These are phyloP conservation scores for Sebastes itinus DNA, from an alignment of 2,797 vertebrate genomes.

Conservation along the genomic window DNA sequence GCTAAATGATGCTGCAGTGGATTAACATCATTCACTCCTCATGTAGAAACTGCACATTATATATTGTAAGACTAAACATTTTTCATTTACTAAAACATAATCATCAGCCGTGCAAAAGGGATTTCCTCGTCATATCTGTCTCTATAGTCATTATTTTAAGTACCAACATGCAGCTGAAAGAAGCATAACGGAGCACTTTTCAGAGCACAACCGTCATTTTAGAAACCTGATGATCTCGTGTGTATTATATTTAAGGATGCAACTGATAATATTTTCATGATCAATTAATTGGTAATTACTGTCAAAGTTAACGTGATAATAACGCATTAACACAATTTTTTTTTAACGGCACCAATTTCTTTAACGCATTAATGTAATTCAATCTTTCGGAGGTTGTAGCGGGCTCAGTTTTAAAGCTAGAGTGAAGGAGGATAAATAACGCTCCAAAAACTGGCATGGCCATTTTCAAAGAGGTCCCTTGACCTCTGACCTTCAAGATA, in stretches of 20 bases:
- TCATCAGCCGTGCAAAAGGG: not conserved
- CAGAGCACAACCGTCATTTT: not conserved
- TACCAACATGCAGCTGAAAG: not conserved
- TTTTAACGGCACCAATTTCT: too few species aligned
- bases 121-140: not conserved
- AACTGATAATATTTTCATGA: not conserved
- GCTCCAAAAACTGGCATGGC: too few species aligned
- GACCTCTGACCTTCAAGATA: too few species aligned
- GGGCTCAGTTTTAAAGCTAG: too few species aligned
- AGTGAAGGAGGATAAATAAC: too few species aligned
- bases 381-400: too few species aligned
- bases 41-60: not conserved
- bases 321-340: too few species aligned
- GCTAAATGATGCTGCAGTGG: not conserved
- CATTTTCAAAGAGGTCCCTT: too few species aligned
- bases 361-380: too few species aligned
- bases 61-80: not conserved
- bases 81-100: constrained; percentile 22
- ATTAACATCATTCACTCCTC: constrained; percentile 3
- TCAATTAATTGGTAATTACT: not conserved
- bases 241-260: not conserved
- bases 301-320: too few species aligned
- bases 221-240: not conserved
- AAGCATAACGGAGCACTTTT: not conserved
- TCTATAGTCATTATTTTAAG: not conserved